These are phyloP conservation scores for Semaprochilodus insignis DNA, from an alignment of 2,797 vertebrate species.

Conservation along the genomic window DNA sequence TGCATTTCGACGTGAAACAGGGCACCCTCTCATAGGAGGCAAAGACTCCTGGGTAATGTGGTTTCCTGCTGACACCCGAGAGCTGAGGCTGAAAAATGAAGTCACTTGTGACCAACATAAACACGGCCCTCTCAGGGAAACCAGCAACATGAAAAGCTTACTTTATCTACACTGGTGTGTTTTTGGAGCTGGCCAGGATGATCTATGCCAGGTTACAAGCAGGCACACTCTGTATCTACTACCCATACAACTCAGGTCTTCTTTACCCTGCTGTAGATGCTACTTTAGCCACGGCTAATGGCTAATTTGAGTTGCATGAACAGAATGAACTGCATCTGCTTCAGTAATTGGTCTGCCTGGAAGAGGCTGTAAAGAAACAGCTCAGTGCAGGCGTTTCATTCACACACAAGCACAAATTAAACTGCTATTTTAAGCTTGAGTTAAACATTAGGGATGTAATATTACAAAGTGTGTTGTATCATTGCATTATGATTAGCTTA, in stretches of 20 bases:
- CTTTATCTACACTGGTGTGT: constrained; percentile 50
- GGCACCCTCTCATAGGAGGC: constrained; percentile 44
- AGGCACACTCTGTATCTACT: neutral
- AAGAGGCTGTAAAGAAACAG: neutral
- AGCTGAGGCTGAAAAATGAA: constrained; percentile 50
- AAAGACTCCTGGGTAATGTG: constrained; percentile 54
- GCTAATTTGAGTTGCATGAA: constrained; percentile 40
- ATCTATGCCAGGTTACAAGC: constrained; percentile 29
- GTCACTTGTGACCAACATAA: constrained; percentile 56
- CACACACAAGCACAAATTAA: neutral
- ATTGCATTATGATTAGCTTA: no score
- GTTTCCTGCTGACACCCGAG: constrained; percentile 61
- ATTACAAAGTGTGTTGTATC: no score
- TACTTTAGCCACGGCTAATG: constrained; percentile 33
- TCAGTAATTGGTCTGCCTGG: neutral
- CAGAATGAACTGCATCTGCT: constrained; percentile 16
- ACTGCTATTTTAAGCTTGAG: no score
- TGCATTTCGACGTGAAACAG: constrained; percentile 48
- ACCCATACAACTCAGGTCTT: neutral
- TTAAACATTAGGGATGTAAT: no score
- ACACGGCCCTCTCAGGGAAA: constrained; percentile 48
- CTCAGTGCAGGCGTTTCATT: neutral
- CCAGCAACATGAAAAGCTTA: constrained; percentile 51
- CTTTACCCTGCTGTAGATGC: neutral
- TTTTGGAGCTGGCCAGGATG: constrained; percentile 41